phyloP scores from a whole-genome alignment of 2,888 invertebrate species.

The Achlya flavicornis region DNA sequence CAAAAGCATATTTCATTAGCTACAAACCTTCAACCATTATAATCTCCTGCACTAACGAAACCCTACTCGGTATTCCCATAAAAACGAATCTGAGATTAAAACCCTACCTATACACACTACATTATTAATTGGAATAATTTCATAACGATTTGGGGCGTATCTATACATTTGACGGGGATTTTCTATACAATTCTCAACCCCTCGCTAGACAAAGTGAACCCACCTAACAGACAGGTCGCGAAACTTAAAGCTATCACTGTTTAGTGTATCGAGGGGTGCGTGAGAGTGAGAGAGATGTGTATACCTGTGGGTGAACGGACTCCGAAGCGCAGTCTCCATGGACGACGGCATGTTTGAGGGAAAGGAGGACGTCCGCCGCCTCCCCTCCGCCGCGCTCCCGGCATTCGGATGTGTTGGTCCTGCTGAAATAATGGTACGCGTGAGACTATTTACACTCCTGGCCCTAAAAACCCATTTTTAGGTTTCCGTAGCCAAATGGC shows the following conservation, averaged over 20 bases:
- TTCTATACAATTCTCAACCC: slow-evolving; percentile 34
- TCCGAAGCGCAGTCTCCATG: slow-evolving; percentile 87
- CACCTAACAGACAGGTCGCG: background rate
- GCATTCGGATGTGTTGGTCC: slow-evolving; percentile 78
- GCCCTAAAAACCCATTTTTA: too few relatives aligned
- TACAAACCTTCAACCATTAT: background rate
- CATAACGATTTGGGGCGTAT: slow-evolving; percentile 27
- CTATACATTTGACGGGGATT: slow-evolving; percentile 31
- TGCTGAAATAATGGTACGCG: slow-evolving; percentile 45
- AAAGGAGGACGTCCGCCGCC: slow-evolving; percentile 94
- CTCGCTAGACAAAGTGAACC: slow-evolving; percentile 11
- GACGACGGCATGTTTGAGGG: slow-evolving; percentile 94
- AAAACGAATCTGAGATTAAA: slow-evolving; percentile 26
- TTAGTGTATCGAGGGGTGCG: background rate
- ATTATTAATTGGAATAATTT: slow-evolving; percentile 68
- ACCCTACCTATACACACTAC: slow-evolving; percentile 19
- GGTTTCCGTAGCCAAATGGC: too few relatives aligned
- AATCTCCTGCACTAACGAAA: slow-evolving; percentile 34
- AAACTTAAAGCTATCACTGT: slow-evolving; percentile 37
- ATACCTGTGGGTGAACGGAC: slow-evolving; percentile 81
- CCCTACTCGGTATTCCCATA: slow-evolving; percentile 34
- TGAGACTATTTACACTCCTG: background rate
- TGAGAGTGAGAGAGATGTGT: slow-evolving; percentile 48
- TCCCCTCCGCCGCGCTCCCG: slow-evolving; percentile 85
- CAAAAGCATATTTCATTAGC: too few relatives aligned